Conservation (phyloP, 1,140 invertebrate genomes). For the silkworm (Bombyx mori) region DNA sequence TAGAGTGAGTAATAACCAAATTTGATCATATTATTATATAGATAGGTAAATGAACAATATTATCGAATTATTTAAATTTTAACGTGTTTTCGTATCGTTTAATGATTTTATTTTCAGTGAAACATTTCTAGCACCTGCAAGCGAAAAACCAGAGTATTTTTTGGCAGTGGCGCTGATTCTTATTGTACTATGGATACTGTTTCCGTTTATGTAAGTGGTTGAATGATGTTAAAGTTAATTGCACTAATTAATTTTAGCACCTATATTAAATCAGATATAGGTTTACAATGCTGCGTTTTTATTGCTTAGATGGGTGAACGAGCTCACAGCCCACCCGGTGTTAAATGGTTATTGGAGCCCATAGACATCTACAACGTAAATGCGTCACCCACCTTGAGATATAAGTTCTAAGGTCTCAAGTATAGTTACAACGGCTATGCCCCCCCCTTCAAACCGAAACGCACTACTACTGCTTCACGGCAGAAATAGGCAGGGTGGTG, state of each 20-base stretch:
- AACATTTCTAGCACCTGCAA: slow-evolving; percentile 37
- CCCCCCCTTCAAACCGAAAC: too few species aligned
- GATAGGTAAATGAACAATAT: background rate
- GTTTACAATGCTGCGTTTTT: too few species aligned
- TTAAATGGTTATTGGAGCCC: too few species aligned
- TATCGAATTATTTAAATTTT: background rate
- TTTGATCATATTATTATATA: background rate
- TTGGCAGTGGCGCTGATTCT: slow-evolving; percentile 38
- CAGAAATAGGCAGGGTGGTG: too few species aligned
- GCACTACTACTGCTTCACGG: too few species aligned
- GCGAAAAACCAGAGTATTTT: slow-evolving; percentile 45
- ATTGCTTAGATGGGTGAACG: too few species aligned
- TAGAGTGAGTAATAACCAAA: slow-evolving; percentile 1
- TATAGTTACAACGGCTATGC: too few species aligned
- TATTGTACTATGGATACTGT: slow-evolving; percentile 40
- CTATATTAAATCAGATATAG: background rate
- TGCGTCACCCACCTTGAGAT: too few species aligned
- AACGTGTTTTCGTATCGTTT: background rate
- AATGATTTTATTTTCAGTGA: slow-evolving; percentile 23
- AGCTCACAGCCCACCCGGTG: too few species aligned
- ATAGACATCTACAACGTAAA: too few species aligned
- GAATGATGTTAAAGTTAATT: background rate
- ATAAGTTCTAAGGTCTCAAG: too few species aligned
- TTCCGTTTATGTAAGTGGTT: slow-evolving; percentile 55
- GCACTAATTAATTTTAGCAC: slow-evolving; percentile 34